phyloP scores from a whole-genome alignment of 2,888 invertebrate species.

The Cactoblastis cactorum region DNA sequence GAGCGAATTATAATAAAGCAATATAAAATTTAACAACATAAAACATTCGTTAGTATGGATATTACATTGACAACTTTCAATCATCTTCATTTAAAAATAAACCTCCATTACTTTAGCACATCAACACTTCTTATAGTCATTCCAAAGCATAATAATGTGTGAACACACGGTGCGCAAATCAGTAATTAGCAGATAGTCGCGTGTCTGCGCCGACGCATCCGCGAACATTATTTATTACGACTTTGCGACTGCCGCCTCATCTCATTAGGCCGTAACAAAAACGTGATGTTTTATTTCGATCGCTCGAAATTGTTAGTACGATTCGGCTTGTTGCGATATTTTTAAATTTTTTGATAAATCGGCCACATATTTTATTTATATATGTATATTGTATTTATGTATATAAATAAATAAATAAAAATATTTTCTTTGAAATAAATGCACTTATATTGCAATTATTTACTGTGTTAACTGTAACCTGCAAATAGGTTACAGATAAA shows the following conservation, averaged over 20 bases:
- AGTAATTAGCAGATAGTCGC: conserved; percentile 42
- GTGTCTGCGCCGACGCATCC: conserved; percentile 51
- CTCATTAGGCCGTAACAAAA: conserved; percentile 55
- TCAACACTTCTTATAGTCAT: not conserved
- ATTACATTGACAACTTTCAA: too few relatives aligned
- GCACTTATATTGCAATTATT: too few relatives aligned
- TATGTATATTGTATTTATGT: too few relatives aligned
- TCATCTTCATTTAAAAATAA: too few relatives aligned
- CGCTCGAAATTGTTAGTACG: conserved; percentile 13
- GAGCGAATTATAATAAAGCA: too few relatives aligned
- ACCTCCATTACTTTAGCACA: not conserved
- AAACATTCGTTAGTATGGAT: too few relatives aligned
- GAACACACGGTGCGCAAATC: conserved; percentile 8
- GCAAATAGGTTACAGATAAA: too few relatives aligned
- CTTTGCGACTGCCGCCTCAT: conserved; percentile 48
- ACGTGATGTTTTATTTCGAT: conserved; percentile 20
- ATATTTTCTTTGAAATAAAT: too few relatives aligned
- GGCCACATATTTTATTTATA: not conserved
- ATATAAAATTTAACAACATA: too few relatives aligned
- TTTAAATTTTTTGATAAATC: not conserved
- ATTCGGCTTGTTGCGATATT: not conserved
- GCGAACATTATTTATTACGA: conserved; percentile 46
- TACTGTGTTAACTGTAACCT: too few relatives aligned
- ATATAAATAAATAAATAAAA: too few relatives aligned
- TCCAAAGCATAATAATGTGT: not conserved